Base-by-base conservation (phyloP, 2,888 invertebrate genomes). In the Teleogryllus oceanicus region DNA sequence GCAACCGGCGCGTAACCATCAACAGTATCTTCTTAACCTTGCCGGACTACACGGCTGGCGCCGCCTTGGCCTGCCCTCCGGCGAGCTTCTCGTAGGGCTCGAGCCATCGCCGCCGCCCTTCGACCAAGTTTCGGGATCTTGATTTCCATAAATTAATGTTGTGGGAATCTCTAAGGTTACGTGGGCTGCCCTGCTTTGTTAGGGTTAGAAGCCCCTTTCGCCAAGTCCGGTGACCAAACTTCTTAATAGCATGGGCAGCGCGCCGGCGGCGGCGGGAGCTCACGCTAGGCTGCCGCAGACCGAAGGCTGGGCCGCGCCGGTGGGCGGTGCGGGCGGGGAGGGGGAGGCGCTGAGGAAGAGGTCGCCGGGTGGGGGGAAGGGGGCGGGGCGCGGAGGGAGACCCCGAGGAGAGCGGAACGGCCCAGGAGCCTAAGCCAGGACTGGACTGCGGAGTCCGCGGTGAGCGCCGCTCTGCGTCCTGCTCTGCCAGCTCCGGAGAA, bases 131-230 rank as follows among this genome's bases (percentile, higher is more conserved):
- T 62, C 62, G 62, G 62, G 62, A 80, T 80, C 80, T 80, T 80
- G 80, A 80, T 80, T 80, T 80, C 80, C 80, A 80, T 80, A 80
- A 80, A 80, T 80, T 80, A 78, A 51, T 76, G 79, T 76, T 79
- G 79, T 79, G 79, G 79, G 79, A 79, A 75, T 79, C 75, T 20
- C 76, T 76, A 62, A 62, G 62, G 62, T 62, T 62, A 62, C 62
- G 62, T 62, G 62, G 62, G 62, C 62, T 62, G 62, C 62, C 62
- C 62, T 62, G 62, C 62, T 62, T 62, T 62, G 62, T 62, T 62
- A 62, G 62, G 62, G 62, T 62, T 62, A 62, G 62, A 62, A 62
- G 62, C 62, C 62, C 62, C 62, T 62, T 62, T 62, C 62, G 62
- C 62, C 62, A 62, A 62, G 62, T 62, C 62, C 62, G 62, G 62